These are phyloP conservation scores for Perccottus glenii DNA, from an alignment of 2,113 vertebrate species.

Conservation along the genomic window DNA sequence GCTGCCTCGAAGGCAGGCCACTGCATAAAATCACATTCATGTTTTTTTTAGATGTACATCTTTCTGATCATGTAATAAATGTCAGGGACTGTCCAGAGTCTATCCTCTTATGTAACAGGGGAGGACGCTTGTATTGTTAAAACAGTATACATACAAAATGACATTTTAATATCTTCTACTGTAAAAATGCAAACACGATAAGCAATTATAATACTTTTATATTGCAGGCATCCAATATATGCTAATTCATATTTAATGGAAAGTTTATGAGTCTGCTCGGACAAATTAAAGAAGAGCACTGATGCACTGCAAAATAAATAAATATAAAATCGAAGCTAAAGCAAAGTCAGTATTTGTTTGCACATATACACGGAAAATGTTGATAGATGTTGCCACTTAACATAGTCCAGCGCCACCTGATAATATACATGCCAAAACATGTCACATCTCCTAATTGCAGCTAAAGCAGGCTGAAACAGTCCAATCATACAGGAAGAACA, in stretches of 20 bases:
- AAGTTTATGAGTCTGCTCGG: not conserved
- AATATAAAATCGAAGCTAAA: not conserved
- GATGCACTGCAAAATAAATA: not conserved
- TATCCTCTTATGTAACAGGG: not conserved
- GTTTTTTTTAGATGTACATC: not conserved
- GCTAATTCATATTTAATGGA: constrained; percentile 36
- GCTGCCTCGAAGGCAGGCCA: not conserved
- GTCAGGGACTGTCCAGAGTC: too few relatives aligned
- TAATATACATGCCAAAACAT: not conserved
- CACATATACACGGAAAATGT: not conserved
- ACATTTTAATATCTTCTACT: not conserved
- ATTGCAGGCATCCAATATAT: not conserved
- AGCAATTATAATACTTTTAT: constrained; percentile 13
- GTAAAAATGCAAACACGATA: not conserved
- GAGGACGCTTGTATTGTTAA: not conserved
- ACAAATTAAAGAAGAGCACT: constrained; percentile 1
- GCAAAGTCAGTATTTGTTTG: constrained; percentile 4
- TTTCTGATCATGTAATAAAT: not conserved
- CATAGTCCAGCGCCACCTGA: not conserved
- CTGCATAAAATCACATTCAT: not conserved
- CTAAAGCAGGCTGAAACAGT: too few relatives aligned
- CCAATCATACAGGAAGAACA: too few relatives aligned
- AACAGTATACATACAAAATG: not conserved
- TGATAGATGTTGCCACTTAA: not conserved
- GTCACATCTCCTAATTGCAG: not conserved